Percentiles rank a stretch among this genome's conserved stretches.
phyloP scores from a whole-genome alignment of 2,797 vertebrate species.

The Tiaroga cobitis region DNA sequence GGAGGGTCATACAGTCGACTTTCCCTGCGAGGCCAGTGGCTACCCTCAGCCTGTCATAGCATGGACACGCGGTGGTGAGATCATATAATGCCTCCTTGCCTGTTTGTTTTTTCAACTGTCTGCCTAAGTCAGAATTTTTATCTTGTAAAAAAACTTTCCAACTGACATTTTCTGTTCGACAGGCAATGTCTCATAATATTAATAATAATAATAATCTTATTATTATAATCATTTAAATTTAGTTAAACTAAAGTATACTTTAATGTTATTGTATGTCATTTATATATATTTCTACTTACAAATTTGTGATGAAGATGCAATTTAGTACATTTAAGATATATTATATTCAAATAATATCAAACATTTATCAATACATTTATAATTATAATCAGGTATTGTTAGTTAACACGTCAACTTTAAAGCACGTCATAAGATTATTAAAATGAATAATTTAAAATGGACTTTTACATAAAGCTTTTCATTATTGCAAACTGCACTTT shows the following conservation, averaged over 20 bases:
- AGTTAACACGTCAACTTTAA: too few species aligned
- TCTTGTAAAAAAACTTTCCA: not conserved
- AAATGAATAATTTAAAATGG: too few species aligned
- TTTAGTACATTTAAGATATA: not conserved
- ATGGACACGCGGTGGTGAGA: conserved; percentile 92
- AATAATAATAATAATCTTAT: too few species aligned
- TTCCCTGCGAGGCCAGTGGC: conserved; percentile 91
- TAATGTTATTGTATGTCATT: not conserved
- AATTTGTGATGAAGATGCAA: not conserved
- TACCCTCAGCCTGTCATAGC: conserved; percentile 93
- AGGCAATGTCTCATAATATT: too few species aligned
- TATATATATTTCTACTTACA: not conserved
- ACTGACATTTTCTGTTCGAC: not conserved
- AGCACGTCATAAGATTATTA: too few species aligned
- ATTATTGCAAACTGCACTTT: too few species aligned
- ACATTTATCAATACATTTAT: too few species aligned
- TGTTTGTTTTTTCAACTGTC: not conserved
- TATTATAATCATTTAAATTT: too few species aligned
- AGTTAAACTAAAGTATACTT: not conserved
- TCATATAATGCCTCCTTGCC: not conserved
- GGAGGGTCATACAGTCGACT: conserved; percentile 94
- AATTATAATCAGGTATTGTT: too few species aligned
- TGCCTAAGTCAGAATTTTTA: not conserved
- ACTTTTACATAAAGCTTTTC: too few species aligned
- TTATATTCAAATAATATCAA: too few species aligned